Evolutionary conservation across 2,888 invertebrate species (phyloP).

Genomic region (Scaptodrosophila latifasciaeformis): DNA sequence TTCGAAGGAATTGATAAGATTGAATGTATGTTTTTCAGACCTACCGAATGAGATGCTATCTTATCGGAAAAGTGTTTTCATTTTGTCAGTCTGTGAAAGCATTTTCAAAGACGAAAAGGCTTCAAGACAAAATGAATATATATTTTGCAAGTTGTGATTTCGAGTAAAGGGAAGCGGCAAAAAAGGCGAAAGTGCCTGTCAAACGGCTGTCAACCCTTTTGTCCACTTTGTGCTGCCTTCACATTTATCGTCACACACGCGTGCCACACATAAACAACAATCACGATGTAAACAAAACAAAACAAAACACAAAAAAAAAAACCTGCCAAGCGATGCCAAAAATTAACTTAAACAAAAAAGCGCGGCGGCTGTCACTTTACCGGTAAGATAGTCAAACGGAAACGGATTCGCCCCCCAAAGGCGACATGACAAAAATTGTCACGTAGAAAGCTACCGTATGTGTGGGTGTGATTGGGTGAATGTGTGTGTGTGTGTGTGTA

Average conservation of each 20-base stretch:
- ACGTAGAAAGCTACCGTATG: slow-evolving; percentile 38
- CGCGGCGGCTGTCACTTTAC: slow-evolving; percentile 16
- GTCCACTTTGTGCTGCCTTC: slow-evolving; percentile 31
- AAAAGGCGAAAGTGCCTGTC: slow-evolving; percentile 33
- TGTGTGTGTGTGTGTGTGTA: slow-evolving; percentile 9
- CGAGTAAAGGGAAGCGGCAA: too few species aligned
- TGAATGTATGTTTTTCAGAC: too few species aligned
- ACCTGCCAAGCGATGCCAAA: slow-evolving; percentile 17
- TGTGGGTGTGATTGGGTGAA: too few species aligned
- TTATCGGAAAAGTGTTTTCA: too few species aligned
- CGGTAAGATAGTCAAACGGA: slow-evolving; percentile 42
- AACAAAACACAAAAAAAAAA: too few species aligned
- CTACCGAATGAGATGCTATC: too few species aligned
- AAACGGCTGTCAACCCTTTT: slow-evolving; percentile 42
- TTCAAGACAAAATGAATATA: too few species aligned
- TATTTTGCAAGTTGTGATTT: too few species aligned
- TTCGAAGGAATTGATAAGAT: too few species aligned
- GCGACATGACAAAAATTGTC: slow-evolving; percentile 43
- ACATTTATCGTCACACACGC: slow-evolving; percentile 23
- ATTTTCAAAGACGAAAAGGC: too few species aligned
- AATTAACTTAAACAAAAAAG: slow-evolving; percentile 43
- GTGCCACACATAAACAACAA: slow-evolving; percentile 39
- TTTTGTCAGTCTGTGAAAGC: too few species aligned
- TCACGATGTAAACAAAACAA: slow-evolving; percentile 36
- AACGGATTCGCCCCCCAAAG: slow-evolving; percentile 38